Evolutionary conservation across 2,113 vertebrate genomes (phyloP).

Genomic region (Papio anubis): DNA sequence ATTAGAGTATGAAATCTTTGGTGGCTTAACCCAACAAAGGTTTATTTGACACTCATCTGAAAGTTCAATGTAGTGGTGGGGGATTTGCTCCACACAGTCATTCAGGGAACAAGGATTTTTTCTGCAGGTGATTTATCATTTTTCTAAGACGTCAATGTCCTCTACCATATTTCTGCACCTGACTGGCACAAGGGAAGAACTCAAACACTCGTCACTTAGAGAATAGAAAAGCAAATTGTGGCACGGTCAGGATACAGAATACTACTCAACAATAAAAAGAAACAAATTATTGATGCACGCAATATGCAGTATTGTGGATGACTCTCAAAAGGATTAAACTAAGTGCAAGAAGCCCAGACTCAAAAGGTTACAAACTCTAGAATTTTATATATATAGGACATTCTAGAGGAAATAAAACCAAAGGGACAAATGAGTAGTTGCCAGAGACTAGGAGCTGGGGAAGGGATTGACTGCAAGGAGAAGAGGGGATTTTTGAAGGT

Average conservation of each 20-base stretch:
- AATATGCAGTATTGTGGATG: background rate
- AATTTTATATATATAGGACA: background rate
- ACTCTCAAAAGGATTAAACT: background rate
- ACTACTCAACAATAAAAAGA: background rate
- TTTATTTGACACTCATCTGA: background rate
- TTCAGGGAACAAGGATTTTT: background rate
- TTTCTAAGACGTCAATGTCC: background rate
- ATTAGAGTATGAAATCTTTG: background rate
- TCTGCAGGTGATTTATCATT: background rate
- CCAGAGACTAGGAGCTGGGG: background rate
- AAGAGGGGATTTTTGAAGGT: background rate
- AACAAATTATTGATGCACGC: background rate
- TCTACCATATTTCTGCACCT: background rate
- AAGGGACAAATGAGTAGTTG: background rate
- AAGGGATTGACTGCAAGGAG: background rate
- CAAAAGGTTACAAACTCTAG: background rate
- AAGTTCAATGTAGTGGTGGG: background rate
- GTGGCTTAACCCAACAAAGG: background rate
- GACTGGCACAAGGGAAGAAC: background rate
- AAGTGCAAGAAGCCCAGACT: background rate
- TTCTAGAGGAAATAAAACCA: background rate
- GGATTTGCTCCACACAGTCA: background rate
- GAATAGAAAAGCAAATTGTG: background rate
- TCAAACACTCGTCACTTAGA: background rate
- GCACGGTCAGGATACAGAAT: background rate